Base-by-base conservation (phyloP, 1,140 invertebrate species). In the Cryptotermes secundus region DNA sequence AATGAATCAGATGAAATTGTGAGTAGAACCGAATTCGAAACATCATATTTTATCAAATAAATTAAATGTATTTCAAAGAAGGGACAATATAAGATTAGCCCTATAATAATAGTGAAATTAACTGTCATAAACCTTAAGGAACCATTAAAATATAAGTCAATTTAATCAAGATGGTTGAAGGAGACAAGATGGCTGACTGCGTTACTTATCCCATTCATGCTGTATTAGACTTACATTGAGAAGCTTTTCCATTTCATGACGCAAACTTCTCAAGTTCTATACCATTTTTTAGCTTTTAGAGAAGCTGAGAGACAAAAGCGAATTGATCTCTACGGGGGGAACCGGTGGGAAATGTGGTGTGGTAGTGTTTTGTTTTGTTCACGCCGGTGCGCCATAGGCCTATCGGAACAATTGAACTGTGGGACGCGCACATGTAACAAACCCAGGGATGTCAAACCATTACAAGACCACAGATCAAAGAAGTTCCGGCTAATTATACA, bases 341-440 rank as follows among this genome's bases (percentile, higher is more conserved):
- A 49, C 45, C 16, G 45, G 12, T 49, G 45, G 45, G 22, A 49
- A 49, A 72, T 26, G 59, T 31, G 59, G 59, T 26, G 59, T 31
- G 59, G n/a, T 72, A 31, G 59, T 72, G 59, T 72, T 72, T 72
- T 72, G 59, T 72, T 72, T 72, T 72, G 59, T 72, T 72, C 59
- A 31, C 45, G 45, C 45, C 45, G 45, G 45, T 49, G 45, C 16
- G 45, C 45, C 45, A 49, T 49, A 59, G 53, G 19, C 53, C 53
- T 59, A 7, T 7, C 26, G 10, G 59, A 72, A 72, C 59, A 72
- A 72, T 72, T 72, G 59, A 26, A 31, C 59, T 72, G 59, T 72
- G 59, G 59, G 59, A 72, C 31, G 59, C n/a, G 59, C 59, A 72
- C 26, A 72, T 72, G 59, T 72, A n/a, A 72, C 59, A 59, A 59